Evolutionary conservation across 2,888 invertebrate species (phyloP), one percentile per base, ranked within the genome.

Genomic region (Rotaria magnacalcarata): DNA sequence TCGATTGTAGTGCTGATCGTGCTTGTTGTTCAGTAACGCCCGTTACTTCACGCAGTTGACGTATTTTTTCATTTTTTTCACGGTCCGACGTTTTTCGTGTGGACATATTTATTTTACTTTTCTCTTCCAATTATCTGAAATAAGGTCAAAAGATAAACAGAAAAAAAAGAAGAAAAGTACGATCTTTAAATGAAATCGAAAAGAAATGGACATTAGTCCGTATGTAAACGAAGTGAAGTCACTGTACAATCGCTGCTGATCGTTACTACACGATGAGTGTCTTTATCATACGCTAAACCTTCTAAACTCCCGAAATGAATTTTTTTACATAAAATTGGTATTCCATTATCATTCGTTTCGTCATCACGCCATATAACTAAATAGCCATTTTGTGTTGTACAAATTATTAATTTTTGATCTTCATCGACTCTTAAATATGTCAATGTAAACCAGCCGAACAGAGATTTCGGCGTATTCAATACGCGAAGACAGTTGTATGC

Each of bases 371-470:
- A 80, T 80, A 80, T 47, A 24, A 80, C 47, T 10, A 80, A n/a
- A 80, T 80, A 80, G 47, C 75, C 75, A 80, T 80, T 80, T 47
- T 80, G 75, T 47, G 75, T 80, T 43, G 47, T 47, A 80, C 75
- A 80, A 43, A 80, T 43, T 4, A 80, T 80, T 47, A 80, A 80
- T 24, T 80, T 80, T 80, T 80, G 41, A 11, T 47, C 75, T 43
- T 43, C 41, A 47, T 80, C 75, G 24, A 80, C 47, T 80, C 47
- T 0, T 43, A 80, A 43, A 80, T 80, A 80, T 47, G 75, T 80
- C 8, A 80, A 47, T 43, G 75, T 80, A 47, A 80, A 80, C 75
- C 75, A 80, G 43, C 75, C 75, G 24, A 47, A 80, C 8, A 80
- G 21, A 10, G 41, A 43, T 47, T 43, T 47, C 3, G 75, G 75